phyloP scores from a whole-genome alignment of 2,888 invertebrate species.

The Calliphora vomitoria region DNA sequence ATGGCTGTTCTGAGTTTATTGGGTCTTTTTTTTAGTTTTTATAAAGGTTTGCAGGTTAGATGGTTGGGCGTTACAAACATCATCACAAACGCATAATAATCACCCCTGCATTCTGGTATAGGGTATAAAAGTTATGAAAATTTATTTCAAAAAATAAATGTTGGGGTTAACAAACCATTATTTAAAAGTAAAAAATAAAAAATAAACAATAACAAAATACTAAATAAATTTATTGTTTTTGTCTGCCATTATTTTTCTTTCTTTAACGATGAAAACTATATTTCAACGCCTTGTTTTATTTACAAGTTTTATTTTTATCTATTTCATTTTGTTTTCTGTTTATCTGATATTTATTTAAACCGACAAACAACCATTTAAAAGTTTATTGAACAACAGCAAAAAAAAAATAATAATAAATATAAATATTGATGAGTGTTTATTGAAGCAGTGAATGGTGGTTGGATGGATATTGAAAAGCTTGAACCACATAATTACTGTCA shows the following conservation, averaged over 20 bases:
- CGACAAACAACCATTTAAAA: slow-evolving; percentile 44
- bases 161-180: slow-evolving; percentile 21
- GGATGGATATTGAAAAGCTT: not conserved
- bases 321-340: not conserved
- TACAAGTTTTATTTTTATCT: not conserved
- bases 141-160: not conserved
- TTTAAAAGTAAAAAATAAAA: not conserved
- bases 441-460: slow-evolving; percentile 14
- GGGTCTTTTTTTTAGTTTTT: no score
- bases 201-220: not conserved
- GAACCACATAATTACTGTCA: slow-evolving; percentile 26
- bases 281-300: slow-evolving; percentile 30
- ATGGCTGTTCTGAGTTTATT: no score
- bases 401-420: not conserved
- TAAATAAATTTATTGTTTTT: not conserved
- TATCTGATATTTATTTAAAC: slow-evolving; percentile 13
- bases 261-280: slow-evolving; percentile 25
- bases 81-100: no score
- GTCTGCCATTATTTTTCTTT: not conserved
- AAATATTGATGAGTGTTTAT: slow-evolving; percentile 59
- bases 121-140: not conserved
- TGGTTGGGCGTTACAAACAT: no score
- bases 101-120: no score
- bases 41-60: no score
- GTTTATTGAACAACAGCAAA: slow-evolving; percentile 24